Evolutionary conservation across 2,888 invertebrate genomes (phyloP).

Genomic region (Chloromyia formosa): DNA sequence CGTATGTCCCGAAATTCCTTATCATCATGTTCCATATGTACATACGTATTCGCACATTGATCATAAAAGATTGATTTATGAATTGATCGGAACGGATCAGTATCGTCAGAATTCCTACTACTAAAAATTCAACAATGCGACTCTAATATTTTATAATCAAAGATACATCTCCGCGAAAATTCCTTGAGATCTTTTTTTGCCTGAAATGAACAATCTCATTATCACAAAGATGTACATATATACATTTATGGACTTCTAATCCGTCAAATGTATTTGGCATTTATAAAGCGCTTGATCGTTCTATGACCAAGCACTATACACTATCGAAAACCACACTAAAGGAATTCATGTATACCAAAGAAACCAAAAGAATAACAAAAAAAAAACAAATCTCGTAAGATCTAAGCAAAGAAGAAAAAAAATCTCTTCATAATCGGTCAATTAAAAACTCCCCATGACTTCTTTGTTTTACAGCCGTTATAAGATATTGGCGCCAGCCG

Average conservation of each 20-base stretch:
- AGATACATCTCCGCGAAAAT: conserved; percentile 30
- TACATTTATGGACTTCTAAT: conserved; percentile 10
- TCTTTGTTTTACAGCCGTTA: conserved; percentile 45
- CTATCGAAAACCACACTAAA: conserved; percentile 29
- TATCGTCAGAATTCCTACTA: background rate
- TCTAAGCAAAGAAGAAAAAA: conserved; percentile 18
- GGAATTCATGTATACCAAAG: conserved; percentile 10
- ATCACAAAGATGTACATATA: background rate
- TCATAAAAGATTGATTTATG: background rate
- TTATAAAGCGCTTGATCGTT: background rate
- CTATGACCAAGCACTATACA: conserved; percentile 36
- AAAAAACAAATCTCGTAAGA: too few relatives aligned
- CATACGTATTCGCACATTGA: background rate
- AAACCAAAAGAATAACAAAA: background rate
- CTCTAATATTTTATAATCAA: conserved; percentile 32
- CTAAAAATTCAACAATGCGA: conserved; percentile 5
- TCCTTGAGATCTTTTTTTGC: conserved; percentile 1
- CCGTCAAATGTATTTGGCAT: conserved; percentile 37
- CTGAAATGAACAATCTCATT: background rate
- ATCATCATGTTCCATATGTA: background rate
- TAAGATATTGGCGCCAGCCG: conserved; percentile 48
- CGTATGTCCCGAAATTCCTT: too few relatives aligned
- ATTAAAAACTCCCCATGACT: conserved; percentile 48
- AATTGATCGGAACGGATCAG: background rate
- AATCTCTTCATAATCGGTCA: conserved; percentile 46